These are phyloP conservation scores for Phataginus tetradactyla DNA, from an alignment of 2,797 vertebrate species.

Conservation along the genomic window DNA sequence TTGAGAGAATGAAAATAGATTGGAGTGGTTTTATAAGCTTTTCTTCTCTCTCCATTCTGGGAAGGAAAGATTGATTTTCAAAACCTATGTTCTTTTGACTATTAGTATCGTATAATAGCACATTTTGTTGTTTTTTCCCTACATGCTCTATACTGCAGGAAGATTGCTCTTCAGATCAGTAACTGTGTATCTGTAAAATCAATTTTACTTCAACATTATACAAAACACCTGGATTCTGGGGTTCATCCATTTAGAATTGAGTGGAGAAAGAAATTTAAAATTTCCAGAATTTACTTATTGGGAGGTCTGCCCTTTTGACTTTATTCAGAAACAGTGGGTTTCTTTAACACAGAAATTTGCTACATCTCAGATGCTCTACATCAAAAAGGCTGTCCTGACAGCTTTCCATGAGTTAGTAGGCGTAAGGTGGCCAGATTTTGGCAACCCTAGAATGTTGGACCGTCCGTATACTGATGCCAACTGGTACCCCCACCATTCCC, in stretches of 20 bases:
- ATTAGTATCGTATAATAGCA: neutral
- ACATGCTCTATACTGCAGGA: neutral
- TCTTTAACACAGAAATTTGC: neutral
- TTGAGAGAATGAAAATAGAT: constrained; percentile 62
- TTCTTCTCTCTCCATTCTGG: constrained; percentile 5
- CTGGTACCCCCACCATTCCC: too few relatives aligned
- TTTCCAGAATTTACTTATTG: neutral
- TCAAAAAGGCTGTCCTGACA: neutral
- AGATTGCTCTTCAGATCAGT: constrained; percentile 13
- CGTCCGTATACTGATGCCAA: neutral
- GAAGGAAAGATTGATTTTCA: constrained; percentile 55
- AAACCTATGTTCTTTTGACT: neutral
- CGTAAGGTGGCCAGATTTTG: neutral
- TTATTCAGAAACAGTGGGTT: neutral
- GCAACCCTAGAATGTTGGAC: neutral
- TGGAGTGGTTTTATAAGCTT: constrained; percentile 29
- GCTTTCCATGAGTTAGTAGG: neutral
- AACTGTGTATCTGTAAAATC: constrained; percentile 1
- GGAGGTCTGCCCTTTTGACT: neutral
- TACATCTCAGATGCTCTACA: neutral
- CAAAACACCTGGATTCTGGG: neutral
- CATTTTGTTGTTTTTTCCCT: neutral
- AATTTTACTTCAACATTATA: constrained; percentile 55
- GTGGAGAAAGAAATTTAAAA: neutral
- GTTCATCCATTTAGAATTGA: neutral